Evolutionary conservation across 2,797 vertebrate species (phyloP), one percentile per base, ranked within the genome.

Genomic region (Neostethus bicornis): DNA sequence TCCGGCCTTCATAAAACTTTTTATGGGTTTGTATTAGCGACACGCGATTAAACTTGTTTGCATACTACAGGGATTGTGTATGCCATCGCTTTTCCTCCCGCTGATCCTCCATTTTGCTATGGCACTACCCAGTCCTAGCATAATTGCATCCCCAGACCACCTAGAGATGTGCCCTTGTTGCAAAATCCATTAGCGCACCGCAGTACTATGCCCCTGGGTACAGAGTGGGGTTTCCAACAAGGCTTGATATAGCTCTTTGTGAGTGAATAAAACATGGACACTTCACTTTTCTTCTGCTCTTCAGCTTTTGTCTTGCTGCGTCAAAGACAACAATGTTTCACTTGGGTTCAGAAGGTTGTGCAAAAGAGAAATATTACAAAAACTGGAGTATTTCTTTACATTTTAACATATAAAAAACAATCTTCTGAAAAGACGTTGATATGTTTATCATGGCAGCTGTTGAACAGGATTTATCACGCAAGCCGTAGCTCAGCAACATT

Each of bases 131-230:
- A 82, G 86, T 80, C 86, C 61, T 5, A 12, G 53, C 73, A 73
- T 87, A 86, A 90, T 88, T 86, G 82, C 75, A 79, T 86, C 86
- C 81, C 84, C 55, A 83, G 81, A 85, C 58, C 41, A 25, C 81
- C 74, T 62, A 77, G 77, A 83, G 84, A 79, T 81, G 60, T 38
- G 29, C 69, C 78, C 80, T 83, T 82, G 79, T 83, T 81, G 78
- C 63, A 73, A 68, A 88, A 85, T 75, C 85, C 84, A 86, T 90
- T 83, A 89, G 58, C 66, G 47, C 71, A 55, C 61, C 69, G 75
- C 77, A 86, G 82, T 66, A 65, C 66, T 51, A 17, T 48, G 47
- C 78, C 76, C 57, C 65, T 20, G 83, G 75, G 81, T 81, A 3
- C 17, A 68, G 26, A 47, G 65, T 6, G 20, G 54, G 75, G 68